Base-by-base conservation (phyloP, 2,113 vertebrate genomes). In the Phalacrocorax carbo region DNA sequence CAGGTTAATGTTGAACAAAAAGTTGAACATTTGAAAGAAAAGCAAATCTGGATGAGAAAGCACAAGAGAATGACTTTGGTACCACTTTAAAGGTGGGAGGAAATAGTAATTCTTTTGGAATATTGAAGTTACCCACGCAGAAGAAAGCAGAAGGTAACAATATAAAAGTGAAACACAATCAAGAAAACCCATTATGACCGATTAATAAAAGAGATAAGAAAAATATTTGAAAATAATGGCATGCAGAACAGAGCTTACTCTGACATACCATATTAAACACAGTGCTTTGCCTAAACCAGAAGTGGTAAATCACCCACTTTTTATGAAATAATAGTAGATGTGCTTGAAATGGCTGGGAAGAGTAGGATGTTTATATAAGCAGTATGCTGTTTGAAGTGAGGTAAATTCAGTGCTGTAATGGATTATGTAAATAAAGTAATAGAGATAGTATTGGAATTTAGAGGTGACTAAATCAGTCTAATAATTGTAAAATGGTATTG, bases 341-440 rank as follows among this genome's bases (percentile, higher is more conserved):
- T 68, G n/a, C 72, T 92, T 88, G 77, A 89, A 94, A 86, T 81
- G 15, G 26, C 55, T 89, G 12, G 55, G 54, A 90, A 29, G 64
- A 79, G 51, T n/a, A 51, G 55, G 11, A n/a, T 71, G 42, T 51
- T 95, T 75, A 42, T 78, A 38, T 60, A 88, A 82, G 51, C 71
- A 66, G 26, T 23, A 10, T 80, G 58, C 71, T 88, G 11, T 57
- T 23, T 81, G 82, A 77, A 93, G 81, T 92, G 76, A 64, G 55
- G 51, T 83, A 75, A 94, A 77, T 36, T 66, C 51, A 64, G 2
- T 90, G 46, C 22, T 88, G 20, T 86, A 88, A 93, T 86, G 72
- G 55, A 72, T 94, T 92, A 92, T 86, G 60, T 70, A 93, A 92
- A 91, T 88, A 61, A 86, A 94, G n/a, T 72, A 51, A 57, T 72